Base-by-base conservation (phyloP, 2,888 invertebrate genomes). In the Teleiodes luculella region DNA sequence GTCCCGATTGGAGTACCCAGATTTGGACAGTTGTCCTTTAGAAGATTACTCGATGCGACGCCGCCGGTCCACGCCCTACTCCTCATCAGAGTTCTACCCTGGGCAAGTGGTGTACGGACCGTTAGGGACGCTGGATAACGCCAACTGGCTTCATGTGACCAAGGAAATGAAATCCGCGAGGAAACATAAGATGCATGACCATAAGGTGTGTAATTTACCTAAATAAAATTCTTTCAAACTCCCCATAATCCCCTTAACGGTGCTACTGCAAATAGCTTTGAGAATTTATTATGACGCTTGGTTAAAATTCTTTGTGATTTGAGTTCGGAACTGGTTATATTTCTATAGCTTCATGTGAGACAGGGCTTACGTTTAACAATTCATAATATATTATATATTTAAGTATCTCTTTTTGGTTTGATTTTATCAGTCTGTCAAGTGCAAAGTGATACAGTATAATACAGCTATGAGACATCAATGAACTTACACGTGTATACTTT, bases 141-240 rank as follows among this genome's bases (percentile, higher is more conserved):
- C 95, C 1, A 94, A 94, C 70, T 96, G 97, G 95, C 86, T 97
- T 18, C 92, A 94, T 55, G 92, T 94, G 61, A 93, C 95, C 6
- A 94, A 95, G 76, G 92, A 93, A 59, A 92, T 95, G 91, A 94
- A 94, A 70, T 84, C 86, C 11, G 91, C 91, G 33, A 86, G 90
- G 63, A 92, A 92, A 70, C 91, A 91, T 51, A 92, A 91, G 66
- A 89, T 89, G 78, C 84, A 91, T 59, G 89, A 90, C 62, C 88
- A 90, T 62, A 92, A 91, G 83, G 91, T 91, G 18, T 43, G 18
- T 39, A 2, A 18, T 16, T 3, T 10, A n/a, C n/a, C n/a, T n/a
- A n/a, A n/a, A n/a, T n/a, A n/a, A n/a, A n/a, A n/a, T n/a, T n/a
- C n/a, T n/a, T n/a, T n/a, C n/a, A n/a, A n/a, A n/a, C n/a, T n/a